Conservation (phyloP, 1,140 invertebrate genomes). For the Trichogramma pretiosum region DNA sequence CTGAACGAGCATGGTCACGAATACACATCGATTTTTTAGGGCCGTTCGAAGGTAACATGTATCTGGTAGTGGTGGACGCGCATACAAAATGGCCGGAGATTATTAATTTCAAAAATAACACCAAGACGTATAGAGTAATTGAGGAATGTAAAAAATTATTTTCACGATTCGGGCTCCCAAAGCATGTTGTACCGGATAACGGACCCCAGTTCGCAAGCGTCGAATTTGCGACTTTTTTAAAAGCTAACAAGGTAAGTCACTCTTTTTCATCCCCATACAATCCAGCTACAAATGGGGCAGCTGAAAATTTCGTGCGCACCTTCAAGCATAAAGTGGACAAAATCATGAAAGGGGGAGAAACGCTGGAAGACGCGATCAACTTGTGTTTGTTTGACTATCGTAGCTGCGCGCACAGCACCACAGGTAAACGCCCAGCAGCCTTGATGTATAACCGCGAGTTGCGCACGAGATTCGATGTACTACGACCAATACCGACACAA, state of each 20-base stretch:
- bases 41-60: constrained; percentile 12
- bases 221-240: constrained; percentile 25
- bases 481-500: not conserved
- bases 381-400: constrained; percentile 16
- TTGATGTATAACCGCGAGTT: constrained; percentile 13
- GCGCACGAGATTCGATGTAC: constrained; percentile 13
- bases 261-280: constrained; percentile 28
- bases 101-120: constrained; percentile 5
- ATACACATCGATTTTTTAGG: constrained; percentile 13
- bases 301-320: constrained; percentile 29
- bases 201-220: constrained; percentile 21
- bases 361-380: constrained; percentile 7
- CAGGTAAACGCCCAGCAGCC: constrained; percentile 4
- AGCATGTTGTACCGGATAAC: constrained; percentile 6
- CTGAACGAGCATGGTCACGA: constrained; percentile 12
- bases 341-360: constrained; percentile 19
- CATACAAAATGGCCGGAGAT: constrained; percentile 15
- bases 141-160: constrained; percentile 9
- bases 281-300: constrained; percentile 32
- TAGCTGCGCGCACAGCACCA: constrained; percentile 9
- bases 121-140: constrained; percentile 16
- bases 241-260: constrained; percentile 25
- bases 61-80: constrained; percentile 11
- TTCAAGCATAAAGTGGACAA: constrained; percentile 29
- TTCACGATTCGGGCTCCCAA: constrained; percentile 19